Evolutionary conservation across 2,113 vertebrate species (phyloP), one percentile per base, ranked within the genome.

Genomic region (Indri indri): DNA sequence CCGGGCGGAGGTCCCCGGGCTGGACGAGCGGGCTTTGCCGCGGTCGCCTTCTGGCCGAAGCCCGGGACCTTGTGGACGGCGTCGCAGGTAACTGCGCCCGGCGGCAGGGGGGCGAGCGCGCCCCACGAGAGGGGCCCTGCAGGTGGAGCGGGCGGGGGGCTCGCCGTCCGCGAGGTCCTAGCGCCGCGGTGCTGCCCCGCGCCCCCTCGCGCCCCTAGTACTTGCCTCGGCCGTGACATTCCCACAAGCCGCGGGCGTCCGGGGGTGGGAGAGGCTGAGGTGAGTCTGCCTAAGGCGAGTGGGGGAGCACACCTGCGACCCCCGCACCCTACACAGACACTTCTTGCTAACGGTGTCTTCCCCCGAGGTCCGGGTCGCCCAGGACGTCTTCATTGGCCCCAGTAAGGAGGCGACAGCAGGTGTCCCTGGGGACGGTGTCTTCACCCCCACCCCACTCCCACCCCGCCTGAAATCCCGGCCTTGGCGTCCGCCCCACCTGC

Each of bases 101-200:
- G 34, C 65, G 7, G 42, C 6, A 47, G 34, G 40, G 42, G 66
- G 42, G 22, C 57, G 3, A 40, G 11, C 1, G 79, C 6, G 74
- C 50, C 5, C 6, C 14, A 22, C 11, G 5, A 14, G 73, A 27
- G 76, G 90, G 90, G 86, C 83, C 45, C 81, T 77, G 97, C 98
- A 98, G 98, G 98, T 98, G 98, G 95, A 91, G 93, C 47, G 47
- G 85, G 57, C 7, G 73, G 32, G 93, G 66, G 93, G 76, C 85
- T 57, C 40, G 76, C 54, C 17, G 63, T 70, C 95, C 88, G 91
- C 94, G 54, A 34, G 97, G 96, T 98, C 96, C 90, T 93, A 96
- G 97, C 85, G 97, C 97, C 95, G 87, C 63, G 9, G 87, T 2
- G 63, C 86, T n/a, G 37, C 76, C 20, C 57, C 11, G 22, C 27